Base-by-base conservation (phyloP, 1,140 invertebrate genomes). In the Coenobita brevimanus region DNA sequence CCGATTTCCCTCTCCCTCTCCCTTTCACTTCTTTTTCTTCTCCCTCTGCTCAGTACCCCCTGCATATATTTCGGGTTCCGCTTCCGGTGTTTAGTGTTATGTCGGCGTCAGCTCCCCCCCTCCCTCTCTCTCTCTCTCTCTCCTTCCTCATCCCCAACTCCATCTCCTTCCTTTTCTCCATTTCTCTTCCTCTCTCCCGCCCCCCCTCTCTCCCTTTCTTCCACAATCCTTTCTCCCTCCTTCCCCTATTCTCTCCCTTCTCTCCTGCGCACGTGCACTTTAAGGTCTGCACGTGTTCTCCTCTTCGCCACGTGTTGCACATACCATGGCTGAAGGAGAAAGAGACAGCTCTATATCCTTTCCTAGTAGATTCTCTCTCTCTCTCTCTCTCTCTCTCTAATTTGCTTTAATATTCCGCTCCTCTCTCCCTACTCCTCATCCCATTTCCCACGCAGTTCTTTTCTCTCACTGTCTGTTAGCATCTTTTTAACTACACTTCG, bases 311-410 rank as follows among this genome's bases (percentile, higher is more conserved):
- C 67, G 67, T 71, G 67, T 71, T 71, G 36, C 67, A 17, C 67
- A 71, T 71, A 38, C 67, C 67, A 71, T 38, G 67, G 67, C 67
- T 71, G 67, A n/a, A n/a, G n/a, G n/a, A n/a, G n/a, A n/a, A n/a
- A n/a, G n/a, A n/a, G n/a, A n/a, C n/a, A n/a, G n/a, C n/a, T n/a
- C n/a, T n/a, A n/a, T n/a, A n/a, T n/a, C n/a, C n/a, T n/a, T n/a
- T n/a, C n/a, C n/a, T n/a, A n/a, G n/a, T n/a, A n/a, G n/a, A n/a
- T n/a, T n/a, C n/a, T n/a, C n/a, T n/a, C n/a, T n/a, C n/a, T n/a
- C n/a, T n/a, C n/a, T n/a, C n/a, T n/a, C n/a, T n/a, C n/a, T n/a
- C n/a, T n/a, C n/a, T n/a, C n/a, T n/a, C n/a, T n/a, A n/a, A n/a
- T n/a, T n/a, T n/a, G n/a, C n/a, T n/a, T n/a, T n/a, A n/a, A n/a